phyloP scores from a whole-genome alignment of 2,888 invertebrate species.

The Conus canariensis region DNA sequence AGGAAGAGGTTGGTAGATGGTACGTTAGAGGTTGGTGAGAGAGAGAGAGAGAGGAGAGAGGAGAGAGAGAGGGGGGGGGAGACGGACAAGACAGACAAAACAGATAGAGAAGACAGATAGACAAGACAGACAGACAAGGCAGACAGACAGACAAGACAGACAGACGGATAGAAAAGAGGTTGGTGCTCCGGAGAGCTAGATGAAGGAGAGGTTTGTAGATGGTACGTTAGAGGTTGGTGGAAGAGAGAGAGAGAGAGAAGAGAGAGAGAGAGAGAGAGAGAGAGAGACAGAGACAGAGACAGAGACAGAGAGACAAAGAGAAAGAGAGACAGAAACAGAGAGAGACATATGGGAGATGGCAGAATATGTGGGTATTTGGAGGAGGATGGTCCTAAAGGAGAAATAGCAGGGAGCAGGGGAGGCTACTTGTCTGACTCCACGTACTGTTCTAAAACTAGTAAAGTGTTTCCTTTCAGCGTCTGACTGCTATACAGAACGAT shows the following conservation, averaged over 20 bases:
- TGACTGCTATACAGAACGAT: neutral
- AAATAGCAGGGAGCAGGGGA: no score
- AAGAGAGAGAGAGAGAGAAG: neutral
- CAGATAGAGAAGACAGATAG: neutral
- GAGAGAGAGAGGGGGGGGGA: neutral
- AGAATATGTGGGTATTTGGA: no score
- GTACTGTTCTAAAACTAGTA: no score
- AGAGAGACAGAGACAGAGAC: neutral
- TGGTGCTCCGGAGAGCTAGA: no score
- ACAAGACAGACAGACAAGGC: neutral
- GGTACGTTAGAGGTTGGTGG: no score
- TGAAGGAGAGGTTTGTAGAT: no score
- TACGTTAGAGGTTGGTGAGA: neutral
- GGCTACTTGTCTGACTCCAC: no score
- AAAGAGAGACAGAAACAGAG: neutral
- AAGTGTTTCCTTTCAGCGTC: no score
- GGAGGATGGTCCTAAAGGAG: no score
- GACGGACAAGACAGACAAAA: neutral
- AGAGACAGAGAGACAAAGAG: neutral
- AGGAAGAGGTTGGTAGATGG: neutral
- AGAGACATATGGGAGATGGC: neutral
- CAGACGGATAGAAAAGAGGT: no score
- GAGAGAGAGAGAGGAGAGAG: neutral
- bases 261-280: neutral
- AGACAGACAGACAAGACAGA: neutral